Percentiles rank a stretch among this genome's conserved stretches.
phyloP scores from a whole-genome alignment of 2,113 vertebrate species.

The Odocoileus virginianus region DNA sequence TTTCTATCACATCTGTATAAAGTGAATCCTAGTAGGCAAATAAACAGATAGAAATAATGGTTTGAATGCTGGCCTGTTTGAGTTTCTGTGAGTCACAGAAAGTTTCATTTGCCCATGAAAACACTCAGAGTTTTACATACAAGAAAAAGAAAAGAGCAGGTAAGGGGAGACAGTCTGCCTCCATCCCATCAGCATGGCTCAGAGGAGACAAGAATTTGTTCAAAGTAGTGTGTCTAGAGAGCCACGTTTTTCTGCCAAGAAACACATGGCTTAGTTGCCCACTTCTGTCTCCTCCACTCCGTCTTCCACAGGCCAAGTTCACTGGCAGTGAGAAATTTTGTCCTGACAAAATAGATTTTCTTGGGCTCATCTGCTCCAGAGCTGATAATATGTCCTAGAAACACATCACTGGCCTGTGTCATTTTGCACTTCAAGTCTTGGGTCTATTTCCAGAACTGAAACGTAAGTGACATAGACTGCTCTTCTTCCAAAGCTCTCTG shows the following conservation, averaged over 20 bases:
- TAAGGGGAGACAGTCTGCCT: background rate
- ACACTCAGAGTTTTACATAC: background rate
- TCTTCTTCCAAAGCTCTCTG: background rate
- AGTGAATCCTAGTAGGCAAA: background rate
- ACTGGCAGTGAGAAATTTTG: background rate
- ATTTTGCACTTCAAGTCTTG: background rate
- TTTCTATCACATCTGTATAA: background rate
- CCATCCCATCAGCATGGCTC: background rate
- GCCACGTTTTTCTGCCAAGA: background rate
- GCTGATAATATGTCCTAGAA: background rate
- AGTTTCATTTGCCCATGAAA: background rate
- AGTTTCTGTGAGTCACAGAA: background rate
- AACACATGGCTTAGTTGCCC: background rate
- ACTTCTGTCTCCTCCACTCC: background rate
- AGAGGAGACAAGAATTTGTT: too few relatives aligned
- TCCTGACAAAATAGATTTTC: background rate
- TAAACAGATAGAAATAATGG: background rate
- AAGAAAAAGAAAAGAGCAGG: background rate
- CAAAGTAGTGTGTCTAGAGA: background rate
- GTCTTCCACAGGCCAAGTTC: background rate
- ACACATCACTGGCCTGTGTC: background rate
- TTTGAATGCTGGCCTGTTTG: background rate
- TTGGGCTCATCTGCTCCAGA: background rate
- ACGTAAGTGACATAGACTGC: background rate
- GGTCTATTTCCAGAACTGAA: conserved; percentile 26